These are phyloP conservation scores for Argya squamiceps DNA, from an alignment of 2,797 vertebrate genomes.

Conservation along the genomic window DNA sequence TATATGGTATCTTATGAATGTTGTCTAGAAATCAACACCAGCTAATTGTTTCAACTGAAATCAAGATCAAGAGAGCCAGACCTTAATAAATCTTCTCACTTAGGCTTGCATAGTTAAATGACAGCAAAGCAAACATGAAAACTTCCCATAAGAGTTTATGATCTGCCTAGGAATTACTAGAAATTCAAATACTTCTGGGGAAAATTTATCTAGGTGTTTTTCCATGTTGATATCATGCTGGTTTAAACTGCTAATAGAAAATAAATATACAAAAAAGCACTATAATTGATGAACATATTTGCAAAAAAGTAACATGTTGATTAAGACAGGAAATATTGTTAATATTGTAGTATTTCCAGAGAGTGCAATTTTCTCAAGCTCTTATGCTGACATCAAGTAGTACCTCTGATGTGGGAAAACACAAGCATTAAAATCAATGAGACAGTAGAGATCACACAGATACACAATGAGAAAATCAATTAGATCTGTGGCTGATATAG, in stretches of 20 bases:
- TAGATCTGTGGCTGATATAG: background rate
- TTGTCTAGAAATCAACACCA: background rate
- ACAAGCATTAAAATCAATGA: background rate
- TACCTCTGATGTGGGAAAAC: background rate
- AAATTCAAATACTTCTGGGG: slow-evolving; percentile 16
- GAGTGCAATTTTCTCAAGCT: background rate
- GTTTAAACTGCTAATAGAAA: slow-evolving; percentile 15
- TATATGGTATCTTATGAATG: background rate
- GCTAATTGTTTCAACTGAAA: background rate
- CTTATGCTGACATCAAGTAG: background rate
- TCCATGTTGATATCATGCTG: background rate
- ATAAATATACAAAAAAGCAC: background rate
- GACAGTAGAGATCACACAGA: background rate
- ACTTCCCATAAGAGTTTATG: background rate
- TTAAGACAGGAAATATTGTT: background rate
- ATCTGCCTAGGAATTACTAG: background rate
- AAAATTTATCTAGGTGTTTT: slow-evolving; percentile 21
- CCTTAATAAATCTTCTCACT: background rate
- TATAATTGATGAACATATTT: background rate
- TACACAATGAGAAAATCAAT: background rate
- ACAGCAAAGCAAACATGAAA: background rate
- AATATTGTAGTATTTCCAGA: background rate
- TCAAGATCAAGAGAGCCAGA: background rate
- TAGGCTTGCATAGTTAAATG: background rate
- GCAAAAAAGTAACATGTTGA: background rate